Base-by-base conservation (phyloP, 2,113 vertebrate species). In the Hypomesus transpacificus region DNA sequence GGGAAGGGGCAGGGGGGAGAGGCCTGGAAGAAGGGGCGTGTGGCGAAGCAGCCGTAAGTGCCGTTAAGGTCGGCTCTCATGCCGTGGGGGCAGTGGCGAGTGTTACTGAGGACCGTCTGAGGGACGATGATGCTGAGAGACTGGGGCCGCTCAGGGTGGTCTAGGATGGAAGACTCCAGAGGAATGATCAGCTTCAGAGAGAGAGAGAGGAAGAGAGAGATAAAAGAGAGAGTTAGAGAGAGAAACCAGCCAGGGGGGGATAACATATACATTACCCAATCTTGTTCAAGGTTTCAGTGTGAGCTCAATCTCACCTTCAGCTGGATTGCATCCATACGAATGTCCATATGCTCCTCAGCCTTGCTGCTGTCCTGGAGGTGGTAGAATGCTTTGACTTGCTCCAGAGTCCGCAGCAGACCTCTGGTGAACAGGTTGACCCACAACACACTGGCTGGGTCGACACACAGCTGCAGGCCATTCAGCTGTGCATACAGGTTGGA, bases 321-420 rank as follows among this genome's bases (percentile, higher is more conserved):
- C 20, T 87, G 88, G 72, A 93, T 88, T 69, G 94, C 93, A 61
- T 98, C 96, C 85, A 98, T 66, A 8, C 95, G 91, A 5, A 98
- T 82, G 73, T 99, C 95, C 53, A 98, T 70, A 0, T 98, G 95
- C 80, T 98, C 96, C 14, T 95, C 94, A 0, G 63, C 87, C 77
- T 93, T 94, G 80, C 89, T 90, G 0, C 94, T 93, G 82, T 93
- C 93, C 80, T 98, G 94, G 81, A 97, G 84, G 75, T 96, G 95
- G 86, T 96, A 98, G 82, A 98, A 97, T 57, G 95, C 95, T 87
- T 97, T 97, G 82, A 98, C 97, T 81, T 98, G 96, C 80, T 98
- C 94, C 85, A 99, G 81, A 20, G 96, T 97, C 67, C 86, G 93
- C 57, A 92, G 94, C 53, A 99, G 92, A 67, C 98, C 96, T 77